Percentiles rank a stretch among this genome's conserved stretches.
Conservation (phyloP, 37 sponge, comb jelly and placozoan species). For the Cliona cf. orientalis region DNA sequence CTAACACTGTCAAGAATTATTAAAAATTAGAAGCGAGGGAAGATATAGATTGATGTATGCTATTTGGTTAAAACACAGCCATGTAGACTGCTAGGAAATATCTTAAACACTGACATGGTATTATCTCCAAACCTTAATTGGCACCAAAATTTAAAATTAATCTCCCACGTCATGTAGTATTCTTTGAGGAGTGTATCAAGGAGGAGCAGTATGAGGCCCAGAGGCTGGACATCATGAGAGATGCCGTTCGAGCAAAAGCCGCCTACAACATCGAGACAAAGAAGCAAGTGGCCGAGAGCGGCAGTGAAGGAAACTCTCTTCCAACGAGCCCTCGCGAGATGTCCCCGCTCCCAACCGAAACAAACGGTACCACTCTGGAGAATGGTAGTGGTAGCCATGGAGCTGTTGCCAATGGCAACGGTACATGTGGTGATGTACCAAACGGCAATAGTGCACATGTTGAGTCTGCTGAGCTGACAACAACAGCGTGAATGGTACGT, state of each 20-base stretch:
- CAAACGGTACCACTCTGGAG: background rate
- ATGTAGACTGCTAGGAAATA: too few species aligned
- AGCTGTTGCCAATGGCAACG: background rate
- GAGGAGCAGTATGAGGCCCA: conserved; percentile 91
- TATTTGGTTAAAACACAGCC: too few species aligned
- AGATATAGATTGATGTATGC: too few species aligned
- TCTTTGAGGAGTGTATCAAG: conserved; percentile 94
- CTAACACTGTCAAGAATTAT: too few species aligned
- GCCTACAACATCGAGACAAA: background rate
- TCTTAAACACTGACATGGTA: too few species aligned
- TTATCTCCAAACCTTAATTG: too few species aligned
- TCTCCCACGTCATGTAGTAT: conserved; percentile 47
- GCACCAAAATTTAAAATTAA: too few species aligned
- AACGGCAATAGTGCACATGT: too few species aligned
- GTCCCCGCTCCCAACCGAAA: background rate
- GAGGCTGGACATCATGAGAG: conserved; percentile 88
- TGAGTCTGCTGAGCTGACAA: too few species aligned
- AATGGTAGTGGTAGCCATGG: conserved; percentile 7
- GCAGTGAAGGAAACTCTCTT: background rate
- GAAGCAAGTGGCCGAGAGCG: background rate
- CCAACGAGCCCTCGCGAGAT: background rate
- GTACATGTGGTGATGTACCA: background rate
- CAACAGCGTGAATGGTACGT: too few species aligned
- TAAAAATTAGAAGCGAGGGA: too few species aligned
- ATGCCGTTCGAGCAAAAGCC: conserved; percentile 80